Evolutionary conservation across 2,888 invertebrate species (phyloP), one percentile per base, ranked within the genome.

Genomic region (Mesorhabditis belari): DNA sequence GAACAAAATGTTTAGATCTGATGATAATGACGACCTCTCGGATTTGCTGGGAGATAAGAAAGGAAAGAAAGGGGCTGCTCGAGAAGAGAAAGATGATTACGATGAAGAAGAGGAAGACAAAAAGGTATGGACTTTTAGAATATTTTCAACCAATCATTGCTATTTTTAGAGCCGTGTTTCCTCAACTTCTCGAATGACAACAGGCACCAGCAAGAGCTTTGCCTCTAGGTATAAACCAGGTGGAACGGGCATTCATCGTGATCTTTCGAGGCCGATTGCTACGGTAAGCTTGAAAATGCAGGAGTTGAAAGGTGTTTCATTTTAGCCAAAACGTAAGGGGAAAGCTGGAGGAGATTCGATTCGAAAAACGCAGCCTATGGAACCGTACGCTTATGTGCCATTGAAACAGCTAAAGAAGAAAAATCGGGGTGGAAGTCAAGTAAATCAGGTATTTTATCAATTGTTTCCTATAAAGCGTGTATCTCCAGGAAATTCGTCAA

Each of bases 381-480:
- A 73, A 56, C 76, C 76, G 12, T 76, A 70, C 58, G 71, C 76
- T 23, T 76, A 76, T 60, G 68, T 76, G 21, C 73, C 76, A 4
- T 61, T 76, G 12, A 58, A 67, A 35, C 63, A 71, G 44, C 44
- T 35, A n/a, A n/a, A n/a, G 12, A 35, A 35, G 44, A 35, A 35
- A n/a, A n/a, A n/a, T n/a, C n/a, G n/a, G n/a, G n/a, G n/a, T n/a
- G n/a, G n/a, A n/a, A n/a, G n/a, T n/a, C n/a, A n/a, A n/a, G n/a
- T n/a, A n/a, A n/a, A n/a, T n/a, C n/a, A n/a, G n/a, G n/a, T n/a
- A n/a, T n/a, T n/a, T n/a, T n/a, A n/a, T n/a, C n/a, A n/a, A n/a
- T n/a, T n/a, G n/a, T n/a, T n/a, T n/a, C n/a, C n/a, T n/a, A n/a
- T n/a, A n/a, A n/a, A n/a, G n/a, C n/a, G n/a, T n/a, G n/a, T n/a